These are phyloP conservation scores for Phataginus tricuspis DNA, from an alignment of 2,797 vertebrate species.

Conservation along the genomic window DNA sequence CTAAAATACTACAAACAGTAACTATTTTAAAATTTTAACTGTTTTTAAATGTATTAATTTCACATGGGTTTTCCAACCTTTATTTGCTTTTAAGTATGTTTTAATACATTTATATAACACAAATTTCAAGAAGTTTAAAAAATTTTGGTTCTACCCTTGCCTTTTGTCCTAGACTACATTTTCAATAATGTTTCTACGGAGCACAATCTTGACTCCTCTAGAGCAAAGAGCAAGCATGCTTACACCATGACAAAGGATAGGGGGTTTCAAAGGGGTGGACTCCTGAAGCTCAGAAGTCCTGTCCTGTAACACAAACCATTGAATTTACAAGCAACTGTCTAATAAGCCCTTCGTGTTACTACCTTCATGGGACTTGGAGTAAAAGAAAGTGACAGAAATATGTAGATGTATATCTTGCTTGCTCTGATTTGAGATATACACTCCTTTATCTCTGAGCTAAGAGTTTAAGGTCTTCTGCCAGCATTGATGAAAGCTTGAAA, in stretches of 20 bases:
- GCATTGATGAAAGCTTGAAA: neutral
- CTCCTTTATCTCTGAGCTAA: neutral
- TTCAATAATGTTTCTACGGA: neutral
- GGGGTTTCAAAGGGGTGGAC: neutral
- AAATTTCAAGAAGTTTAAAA: neutral
- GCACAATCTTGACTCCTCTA: neutral
- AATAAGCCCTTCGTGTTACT: neutral
- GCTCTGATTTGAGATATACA: neutral
- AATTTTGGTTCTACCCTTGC: neutral
- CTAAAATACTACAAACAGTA: neutral
- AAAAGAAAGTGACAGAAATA: neutral
- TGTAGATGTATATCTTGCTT: neutral
- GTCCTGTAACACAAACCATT: neutral
- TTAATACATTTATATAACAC: neutral
- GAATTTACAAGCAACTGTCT: neutral
- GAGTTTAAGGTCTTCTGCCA: neutral
- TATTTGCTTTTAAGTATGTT: neutral
- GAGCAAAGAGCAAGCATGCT: neutral
- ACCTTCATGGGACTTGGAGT: neutral
- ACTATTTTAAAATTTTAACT: neutral
- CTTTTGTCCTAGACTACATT: neutral
- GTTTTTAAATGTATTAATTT: neutral
- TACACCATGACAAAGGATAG: neutral
- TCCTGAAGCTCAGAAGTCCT: neutral
- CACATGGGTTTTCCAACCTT: neutral